These are phyloP conservation scores for Pheosia gnoma DNA, from an alignment of 2,888 invertebrate species.

Conservation along the genomic window DNA sequence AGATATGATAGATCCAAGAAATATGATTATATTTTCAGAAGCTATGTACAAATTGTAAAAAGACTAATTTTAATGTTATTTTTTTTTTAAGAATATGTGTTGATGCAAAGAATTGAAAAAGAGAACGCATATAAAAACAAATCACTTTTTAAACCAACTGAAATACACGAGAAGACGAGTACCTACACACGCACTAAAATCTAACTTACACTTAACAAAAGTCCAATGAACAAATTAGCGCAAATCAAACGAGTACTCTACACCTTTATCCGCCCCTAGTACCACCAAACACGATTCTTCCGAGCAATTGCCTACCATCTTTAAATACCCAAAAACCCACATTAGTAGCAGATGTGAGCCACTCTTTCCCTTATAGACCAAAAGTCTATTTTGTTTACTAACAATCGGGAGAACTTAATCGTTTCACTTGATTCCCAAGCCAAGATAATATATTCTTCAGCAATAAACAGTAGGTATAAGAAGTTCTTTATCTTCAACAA, in stretches of 20 bases:
- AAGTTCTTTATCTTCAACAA: no score
- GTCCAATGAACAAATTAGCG: conserved; percentile 69
- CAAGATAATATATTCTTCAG: background rate
- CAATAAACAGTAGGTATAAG: no score
- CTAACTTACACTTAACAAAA: conserved; percentile 65
- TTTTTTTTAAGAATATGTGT: background rate
- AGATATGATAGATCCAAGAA: conserved; percentile 30
- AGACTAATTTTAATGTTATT: background rate
- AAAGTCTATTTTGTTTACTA: no score
- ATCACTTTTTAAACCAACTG: background rate
- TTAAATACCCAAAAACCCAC: conserved; percentile 13
- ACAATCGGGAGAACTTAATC: no score
- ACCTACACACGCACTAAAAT: conserved; percentile 55
- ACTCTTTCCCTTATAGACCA: no score
- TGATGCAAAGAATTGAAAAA: no score
- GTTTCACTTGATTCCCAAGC: no score
- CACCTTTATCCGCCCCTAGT: conserved; percentile 65
- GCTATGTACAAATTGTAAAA: background rate
- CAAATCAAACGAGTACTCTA: conserved; percentile 80
- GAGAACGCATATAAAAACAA: no score
- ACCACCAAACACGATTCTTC: conserved; percentile 30
- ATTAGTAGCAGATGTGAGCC: background rate
- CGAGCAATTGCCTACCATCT: conserved; percentile 36
- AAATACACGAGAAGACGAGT: conserved; percentile 57
- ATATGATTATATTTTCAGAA: conserved; percentile 29